Conservation (phyloP, 2,113 vertebrate species). For the Ctenomys sociabilis region DNA sequence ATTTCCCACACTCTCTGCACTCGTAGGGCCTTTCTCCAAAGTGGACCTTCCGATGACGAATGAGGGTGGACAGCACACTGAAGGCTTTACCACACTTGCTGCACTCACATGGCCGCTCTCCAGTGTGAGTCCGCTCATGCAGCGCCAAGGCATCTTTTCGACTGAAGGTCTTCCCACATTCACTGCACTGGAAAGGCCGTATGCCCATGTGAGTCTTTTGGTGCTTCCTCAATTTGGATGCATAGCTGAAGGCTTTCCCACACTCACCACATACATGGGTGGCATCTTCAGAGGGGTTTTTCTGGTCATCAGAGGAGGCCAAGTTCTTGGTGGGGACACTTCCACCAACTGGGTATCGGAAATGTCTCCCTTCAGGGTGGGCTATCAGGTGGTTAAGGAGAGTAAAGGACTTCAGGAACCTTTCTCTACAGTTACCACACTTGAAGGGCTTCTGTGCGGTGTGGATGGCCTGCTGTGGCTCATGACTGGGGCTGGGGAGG, state of each 20-base stretch:
- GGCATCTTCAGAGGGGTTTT: neutral
- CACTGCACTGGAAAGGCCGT: constrained; percentile 26
- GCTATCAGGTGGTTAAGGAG: constrained; percentile 37
- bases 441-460: neutral
- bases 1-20: constrained; percentile 11
- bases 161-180: constrained; percentile 53
- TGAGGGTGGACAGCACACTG: constrained; percentile 15
- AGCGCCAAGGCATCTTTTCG: constrained; percentile 53
- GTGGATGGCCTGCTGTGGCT: neutral
- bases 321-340: neutral
- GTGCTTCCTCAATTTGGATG: constrained; percentile 51
- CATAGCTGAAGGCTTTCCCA: constrained; percentile 59
- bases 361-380: neutral
- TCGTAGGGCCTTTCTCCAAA: neutral
- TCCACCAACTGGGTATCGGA: neutral
- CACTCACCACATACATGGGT: constrained; percentile 21
- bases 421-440: neutral
- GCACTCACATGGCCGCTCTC: constrained; percentile 30
- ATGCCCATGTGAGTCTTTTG: constrained; percentile 51
- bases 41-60: constrained; percentile 48
- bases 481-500: rapidly evolving
- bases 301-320: neutral
- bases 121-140: constrained; percentile 37
- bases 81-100: constrained; percentile 25
- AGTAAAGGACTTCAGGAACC: neutral